Base-by-base conservation (phyloP, 2,888 invertebrate genomes). In the Drepana falcataria region DNA sequence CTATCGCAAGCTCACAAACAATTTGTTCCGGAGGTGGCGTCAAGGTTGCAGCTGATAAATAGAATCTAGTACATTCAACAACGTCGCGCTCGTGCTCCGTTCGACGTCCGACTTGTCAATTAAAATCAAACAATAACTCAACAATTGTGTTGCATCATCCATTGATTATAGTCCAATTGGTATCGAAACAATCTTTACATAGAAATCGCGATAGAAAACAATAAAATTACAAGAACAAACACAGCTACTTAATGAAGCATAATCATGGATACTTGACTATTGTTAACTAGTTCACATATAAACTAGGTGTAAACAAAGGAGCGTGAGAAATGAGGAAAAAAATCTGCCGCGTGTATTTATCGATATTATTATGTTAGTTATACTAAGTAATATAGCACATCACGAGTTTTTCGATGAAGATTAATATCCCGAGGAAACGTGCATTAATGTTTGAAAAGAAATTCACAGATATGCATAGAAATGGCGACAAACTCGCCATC, bases 31-130 rank as follows among this genome's bases (percentile, higher is more conserved):
- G 73, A 78, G 79, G 73, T 64, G 66, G 63, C 66, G 59, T 69
- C 88, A 89, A 89, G 89, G 90, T 70, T 77, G 71, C 53, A 56
- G 56, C 76, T 78, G 81, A 81, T 85, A 84, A 84, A 83, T 79
- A 77, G 70, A 75, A 82, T 75, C 77, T 76, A 75, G 71, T 75
- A 68, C 69, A 76, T 70, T 72, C 68, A 74, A 73, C 64, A 68
- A 67, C 65, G 65, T 74, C 74, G 76, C 73, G 79, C 71, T 68
- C 69, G 65, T 59, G 60, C 62, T 65, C 60, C 65, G 61, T 72
- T 73, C 70, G 66, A 58, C 58, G 64, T 63, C 68, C 61, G 63
- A 65, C 68, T 65, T 73, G 73, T 78, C 77, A 83, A 82, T 83
- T 74, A 74, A 44, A 63, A 67, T 69, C 60, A 74, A 65, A 75